phyloP scores from a whole-genome alignment of 2,113 vertebrate genomes.

The Siphamia tubifer region DNA sequence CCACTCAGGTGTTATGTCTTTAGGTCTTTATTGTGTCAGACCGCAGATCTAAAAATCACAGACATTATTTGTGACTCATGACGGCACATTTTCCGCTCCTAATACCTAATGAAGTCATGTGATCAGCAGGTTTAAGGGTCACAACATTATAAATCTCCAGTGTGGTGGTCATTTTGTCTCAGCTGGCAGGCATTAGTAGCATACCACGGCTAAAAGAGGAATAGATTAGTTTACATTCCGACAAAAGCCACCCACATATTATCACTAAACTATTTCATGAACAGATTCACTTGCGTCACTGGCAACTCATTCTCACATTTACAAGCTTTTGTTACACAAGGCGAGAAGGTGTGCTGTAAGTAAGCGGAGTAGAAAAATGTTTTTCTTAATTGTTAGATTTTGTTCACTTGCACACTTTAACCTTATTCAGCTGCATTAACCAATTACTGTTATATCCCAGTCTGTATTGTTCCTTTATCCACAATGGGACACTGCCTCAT shows the following conservation, averaged over 20 bases:
- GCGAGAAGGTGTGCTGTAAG: neutral
- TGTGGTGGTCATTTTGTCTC: slow-evolving; percentile 6
- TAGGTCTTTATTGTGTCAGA: neutral
- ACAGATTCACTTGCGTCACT: neutral
- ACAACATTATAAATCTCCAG: slow-evolving; percentile 24
- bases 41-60: neutral
- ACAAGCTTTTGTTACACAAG: neutral
- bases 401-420: neutral
- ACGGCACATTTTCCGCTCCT: slow-evolving; percentile 21
- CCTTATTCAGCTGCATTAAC: slow-evolving; percentile 15
- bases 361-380: neutral
- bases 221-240: slow-evolving; percentile 40
- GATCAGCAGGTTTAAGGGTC: slow-evolving; percentile 16
- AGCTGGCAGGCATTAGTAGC: slow-evolving; percentile 14
- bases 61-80: slow-evolving; percentile 19
- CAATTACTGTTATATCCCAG: neutral
- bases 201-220: slow-evolving; percentile 48
- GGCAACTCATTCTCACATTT: neutral
- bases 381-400: neutral
- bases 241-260: slow-evolving; percentile 17
- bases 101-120: slow-evolving; percentile 27
- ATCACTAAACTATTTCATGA: slow-evolving; percentile 19
- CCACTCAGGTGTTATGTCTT: slow-evolving; percentile 26
- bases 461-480: slow-evolving; percentile 7
- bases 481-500: slow-evolving; percentile 29